Base-by-base conservation (phyloP, 2,113 vertebrate species). In the Ptilorrhoa leucosticta region DNA sequence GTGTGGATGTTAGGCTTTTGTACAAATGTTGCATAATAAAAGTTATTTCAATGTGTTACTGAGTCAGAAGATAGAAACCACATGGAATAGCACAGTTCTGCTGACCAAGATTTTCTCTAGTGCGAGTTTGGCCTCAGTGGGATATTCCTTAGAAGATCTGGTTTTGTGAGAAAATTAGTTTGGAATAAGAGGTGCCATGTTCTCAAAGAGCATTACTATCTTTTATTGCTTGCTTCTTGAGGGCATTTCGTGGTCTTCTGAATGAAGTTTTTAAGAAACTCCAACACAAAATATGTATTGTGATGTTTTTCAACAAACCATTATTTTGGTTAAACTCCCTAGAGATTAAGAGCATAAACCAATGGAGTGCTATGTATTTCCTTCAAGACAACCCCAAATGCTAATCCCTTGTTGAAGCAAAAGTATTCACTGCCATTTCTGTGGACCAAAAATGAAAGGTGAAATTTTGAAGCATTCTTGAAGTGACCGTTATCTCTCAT, bases 41-140 rank as follows among this genome's bases (percentile, higher is more conserved):
- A 87, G 58, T 30, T 61, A 77, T 39, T 80, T 91, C 64, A 90
- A 73, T 39, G 15, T 26, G 42, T 92, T 77, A 48, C 79, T 92
- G 71, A 90, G 68, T 91, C 57, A 65, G 50, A 56, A 81, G 87
- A 92, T 86, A 50, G 37, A 91, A 92, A 83, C 40, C 91, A 94
- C 51, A 72, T 83, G 79, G 93, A 65, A 90, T 9, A 73, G 53
- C 24, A 28, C 27, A 57, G 48, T 83, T 90, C n/a, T 64, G 11
- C 53, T 80, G 63, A 76, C 68, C 54, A 96, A 40, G n/a, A 60
- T 70, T 75, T 80, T 89, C 53, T 87, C 40, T 51, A 30, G 17
- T 40, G 24, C 0, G 0, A 80, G 15, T 92, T 77, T 84, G 70
- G 76, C 27, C 33, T 83, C 58, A 57, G 20, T 35, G 64, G 54